Percentiles rank a stretch among this genome's conserved stretches.
Conservation (phyloP, 2,888 invertebrate genomes). For the Conistra vaccinii region DNA sequence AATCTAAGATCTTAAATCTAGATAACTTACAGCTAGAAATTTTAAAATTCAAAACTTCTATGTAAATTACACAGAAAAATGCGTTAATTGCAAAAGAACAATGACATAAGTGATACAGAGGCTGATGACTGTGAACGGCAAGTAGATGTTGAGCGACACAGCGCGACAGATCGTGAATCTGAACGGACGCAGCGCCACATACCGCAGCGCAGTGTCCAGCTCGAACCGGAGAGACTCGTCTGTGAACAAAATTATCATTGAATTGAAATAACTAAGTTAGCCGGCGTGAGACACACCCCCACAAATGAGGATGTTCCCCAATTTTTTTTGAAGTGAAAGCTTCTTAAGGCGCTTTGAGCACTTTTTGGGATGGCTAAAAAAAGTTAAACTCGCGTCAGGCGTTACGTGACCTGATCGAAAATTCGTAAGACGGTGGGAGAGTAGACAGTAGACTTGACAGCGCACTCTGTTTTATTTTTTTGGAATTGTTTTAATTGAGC, state of each 20-base stretch:
- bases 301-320: too few species aligned
- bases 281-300: too few species aligned
- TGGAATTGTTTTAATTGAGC: too few species aligned
- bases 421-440: too few species aligned
- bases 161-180: constrained; percentile 34
- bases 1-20: not conserved
- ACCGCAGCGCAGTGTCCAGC: constrained; percentile 44
- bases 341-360: too few species aligned
- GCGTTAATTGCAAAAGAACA: constrained; percentile 20
- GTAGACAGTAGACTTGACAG: too few species aligned
- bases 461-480: too few species aligned
- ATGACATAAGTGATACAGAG: constrained; percentile 40
- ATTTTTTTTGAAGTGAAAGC: too few species aligned
- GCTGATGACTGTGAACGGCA: constrained; percentile 27
- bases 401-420: too few species aligned
- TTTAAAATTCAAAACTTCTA: not conserved
- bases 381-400: too few species aligned
- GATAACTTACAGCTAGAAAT: not conserved
- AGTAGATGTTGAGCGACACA: constrained; percentile 34
- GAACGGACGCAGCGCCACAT: constrained; percentile 55
- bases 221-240: constrained; percentile 56
- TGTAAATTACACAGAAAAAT: constrained; percentile 12
- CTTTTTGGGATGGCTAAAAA: too few species aligned
- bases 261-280: too few species aligned
- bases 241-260: constrained; percentile 29